Evolutionary conservation across 2,888 invertebrate species (phyloP).

Genomic region (Lampropteryx suffumata): DNA sequence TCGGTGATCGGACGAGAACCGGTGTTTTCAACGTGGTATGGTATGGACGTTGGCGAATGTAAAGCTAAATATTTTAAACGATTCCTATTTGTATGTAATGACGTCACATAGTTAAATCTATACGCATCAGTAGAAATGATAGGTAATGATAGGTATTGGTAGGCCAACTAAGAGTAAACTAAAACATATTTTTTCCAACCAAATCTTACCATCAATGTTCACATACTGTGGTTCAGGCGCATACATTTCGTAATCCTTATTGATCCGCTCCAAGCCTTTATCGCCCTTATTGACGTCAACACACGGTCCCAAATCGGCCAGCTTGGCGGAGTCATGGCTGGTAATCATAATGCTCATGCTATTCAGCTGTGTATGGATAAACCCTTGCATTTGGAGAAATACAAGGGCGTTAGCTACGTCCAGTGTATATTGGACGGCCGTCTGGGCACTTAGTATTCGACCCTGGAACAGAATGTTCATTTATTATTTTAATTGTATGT

Average conservation of each 20-base stretch:
- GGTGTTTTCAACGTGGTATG: constrained; percentile 36
- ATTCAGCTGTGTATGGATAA: constrained; percentile 70
- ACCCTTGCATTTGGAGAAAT: constrained; percentile 75
- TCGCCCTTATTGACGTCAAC: constrained; percentile 39
- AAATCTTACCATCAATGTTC: constrained; percentile 63
- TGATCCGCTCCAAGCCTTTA: constrained; percentile 20
- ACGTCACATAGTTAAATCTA: no score
- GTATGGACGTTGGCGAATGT: not conserved
- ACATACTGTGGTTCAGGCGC: constrained; percentile 72
- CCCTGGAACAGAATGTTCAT: constrained; percentile 47
- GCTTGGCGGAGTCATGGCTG: constrained; percentile 66
- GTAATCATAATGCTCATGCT: constrained; percentile 72
- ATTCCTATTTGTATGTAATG: no score
- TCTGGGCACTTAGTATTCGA: constrained; percentile 66
- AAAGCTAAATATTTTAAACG: no score
- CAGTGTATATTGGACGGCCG: constrained; percentile 65
- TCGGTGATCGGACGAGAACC: constrained; percentile 77
- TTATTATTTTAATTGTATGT: no score
- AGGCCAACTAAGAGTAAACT: no score
- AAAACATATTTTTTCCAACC: no score
- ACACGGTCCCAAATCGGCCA: constrained; percentile 70
- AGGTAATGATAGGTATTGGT: no score
- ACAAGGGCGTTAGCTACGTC: constrained; percentile 74
- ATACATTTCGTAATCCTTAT: constrained; percentile 56
- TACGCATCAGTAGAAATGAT: no score